Evolutionary conservation across 2,113 vertebrate genomes (phyloP).

Genomic region (Rhizomys pruinosus): DNA sequence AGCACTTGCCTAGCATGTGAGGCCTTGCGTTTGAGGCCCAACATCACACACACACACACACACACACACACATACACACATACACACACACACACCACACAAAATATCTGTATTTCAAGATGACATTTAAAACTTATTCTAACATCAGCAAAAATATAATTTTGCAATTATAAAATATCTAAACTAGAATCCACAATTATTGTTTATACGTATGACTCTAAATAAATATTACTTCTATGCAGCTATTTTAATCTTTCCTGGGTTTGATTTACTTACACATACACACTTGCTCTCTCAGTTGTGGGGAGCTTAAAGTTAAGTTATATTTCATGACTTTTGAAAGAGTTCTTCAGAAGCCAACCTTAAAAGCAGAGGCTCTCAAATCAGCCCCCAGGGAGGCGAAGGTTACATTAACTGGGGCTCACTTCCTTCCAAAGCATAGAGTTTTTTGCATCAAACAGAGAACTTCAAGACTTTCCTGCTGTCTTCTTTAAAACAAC

Average conservation of each 20-base stretch:
- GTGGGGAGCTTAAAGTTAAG: not conserved
- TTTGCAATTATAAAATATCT: constrained; percentile 53
- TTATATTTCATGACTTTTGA: not conserved
- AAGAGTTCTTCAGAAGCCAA: constrained; percentile 12
- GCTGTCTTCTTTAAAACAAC: not conserved
- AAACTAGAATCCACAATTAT: not conserved
- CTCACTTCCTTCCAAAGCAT: not conserved
- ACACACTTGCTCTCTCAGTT: not conserved
- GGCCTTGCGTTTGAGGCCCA: not conserved
- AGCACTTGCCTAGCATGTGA: not conserved
- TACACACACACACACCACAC: not conserved
- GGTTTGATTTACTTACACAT: not conserved
- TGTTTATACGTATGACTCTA: constrained; percentile 36
- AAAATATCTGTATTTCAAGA: constrained; percentile 57
- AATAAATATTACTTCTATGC: constrained; percentile 37
- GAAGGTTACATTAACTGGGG: not conserved
- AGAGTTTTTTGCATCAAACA: not conserved
- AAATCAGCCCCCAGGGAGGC: not conserved
- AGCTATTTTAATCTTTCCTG: not conserved
- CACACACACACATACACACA: not conserved
- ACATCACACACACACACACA: not conserved
- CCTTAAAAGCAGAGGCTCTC: not conserved
- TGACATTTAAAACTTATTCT: constrained; percentile 61
- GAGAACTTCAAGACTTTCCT: not conserved
- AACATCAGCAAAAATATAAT: constrained; percentile 71